These are phyloP conservation scores for Rafetus swinhoei DNA, from an alignment of 2,113 vertebrate species.

Conservation along the genomic window DNA sequence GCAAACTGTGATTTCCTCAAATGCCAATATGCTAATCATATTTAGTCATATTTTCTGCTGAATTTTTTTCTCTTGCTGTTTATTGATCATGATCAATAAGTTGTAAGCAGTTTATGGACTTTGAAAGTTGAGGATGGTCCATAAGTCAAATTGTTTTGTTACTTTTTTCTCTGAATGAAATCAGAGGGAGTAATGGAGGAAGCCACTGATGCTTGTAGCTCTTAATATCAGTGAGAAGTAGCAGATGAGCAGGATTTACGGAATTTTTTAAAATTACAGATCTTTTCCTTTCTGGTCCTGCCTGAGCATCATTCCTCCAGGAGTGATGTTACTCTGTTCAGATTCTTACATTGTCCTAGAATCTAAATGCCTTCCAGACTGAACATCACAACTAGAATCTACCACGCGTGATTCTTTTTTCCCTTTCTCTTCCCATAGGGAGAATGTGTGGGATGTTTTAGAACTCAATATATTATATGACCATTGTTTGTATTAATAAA, in stretches of 20 bases:
- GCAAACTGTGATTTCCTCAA: neutral
- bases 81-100: neutral
- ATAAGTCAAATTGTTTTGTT: neutral
- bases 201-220: neutral
- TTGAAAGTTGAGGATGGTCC: neutral
- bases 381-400: neutral
- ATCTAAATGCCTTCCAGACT: neutral
- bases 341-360: constrained; percentile 1
- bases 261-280: constrained; percentile 6
- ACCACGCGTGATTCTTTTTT: neutral
- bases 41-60: neutral
- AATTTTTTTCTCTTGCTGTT: neutral
- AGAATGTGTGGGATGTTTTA: neutral
- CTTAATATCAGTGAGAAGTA: neutral
- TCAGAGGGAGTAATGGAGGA: rapidly evolving
- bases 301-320: constrained; percentile 4
- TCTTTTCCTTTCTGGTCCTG: neutral
- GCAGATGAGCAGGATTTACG: neutral
- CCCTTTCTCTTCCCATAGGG: neutral
- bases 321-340: constrained; percentile 13
- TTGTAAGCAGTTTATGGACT: neutral
- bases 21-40: neutral
- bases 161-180: neutral
- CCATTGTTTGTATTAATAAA: neutral
- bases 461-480: neutral